Base-by-base conservation (phyloP, 2,113 vertebrate species). In the Etheostoma cragini region DNA sequence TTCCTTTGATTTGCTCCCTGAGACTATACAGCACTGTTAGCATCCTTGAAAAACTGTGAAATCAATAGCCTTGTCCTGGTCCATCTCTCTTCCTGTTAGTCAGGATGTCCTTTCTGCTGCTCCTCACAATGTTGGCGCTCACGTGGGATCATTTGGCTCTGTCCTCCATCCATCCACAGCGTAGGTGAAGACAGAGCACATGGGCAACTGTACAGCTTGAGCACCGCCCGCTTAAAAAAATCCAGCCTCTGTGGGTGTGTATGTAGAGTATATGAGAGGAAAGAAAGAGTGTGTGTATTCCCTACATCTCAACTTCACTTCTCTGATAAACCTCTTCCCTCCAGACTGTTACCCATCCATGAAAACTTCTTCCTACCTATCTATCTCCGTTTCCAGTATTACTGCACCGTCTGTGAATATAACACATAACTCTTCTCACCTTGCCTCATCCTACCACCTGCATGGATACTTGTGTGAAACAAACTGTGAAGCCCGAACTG, bases 81-180 rank as follows among this genome's bases (percentile, higher is more conserved):
- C 60, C 46, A 1, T 66, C 63, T 66, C 64, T 72, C 72, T 54
- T 72, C 67, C 76, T 72, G 81, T 80, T 79, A 15, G 83, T 82
- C 75, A 80, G 78, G 76, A 78, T 76, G 86, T 82, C 58, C 72
- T 77, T 77, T 83, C 68, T 83, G 76, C 76, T 67, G 78, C 81
- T 84, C 74, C 46, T 78, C 84, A 56, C 78, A 81, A 65, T 75
- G 81, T 74, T 79, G 77, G 73, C 82, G 26, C 80, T 88, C 50
- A 53, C 65, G 65, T 78, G 75, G 84, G 90, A 90, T 84, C 68
- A 66, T 89, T 91, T 91, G 82, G 89, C 92, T 92, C 91, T 87
- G 92, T 92, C 90, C 91, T 94, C 89, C 93, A 93, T 91, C 78
- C 78, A 86, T 86, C 77, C 86, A 84, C 84, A 61, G 81, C 21